phyloP scores from a whole-genome alignment of 2,888 invertebrate species.

The Argynnis bischoffii region DNA sequence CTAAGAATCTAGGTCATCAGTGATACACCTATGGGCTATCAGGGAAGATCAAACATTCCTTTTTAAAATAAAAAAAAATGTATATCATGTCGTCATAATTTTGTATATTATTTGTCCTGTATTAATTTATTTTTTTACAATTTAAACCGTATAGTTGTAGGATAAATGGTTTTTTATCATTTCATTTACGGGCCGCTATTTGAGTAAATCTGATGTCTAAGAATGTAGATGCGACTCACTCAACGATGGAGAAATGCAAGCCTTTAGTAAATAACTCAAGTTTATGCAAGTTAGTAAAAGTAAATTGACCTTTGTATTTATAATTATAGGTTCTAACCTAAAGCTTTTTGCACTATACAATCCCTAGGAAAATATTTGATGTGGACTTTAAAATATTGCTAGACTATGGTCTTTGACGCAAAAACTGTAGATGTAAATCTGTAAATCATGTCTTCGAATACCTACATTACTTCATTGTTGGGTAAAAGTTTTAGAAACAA shows the following conservation, averaged over 20 bases:
- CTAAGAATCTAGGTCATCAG: conserved; percentile 29
- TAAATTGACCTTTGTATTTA: conserved; percentile 6
- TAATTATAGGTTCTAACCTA: not conserved
- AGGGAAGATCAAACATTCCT: not conserved
- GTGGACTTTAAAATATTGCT: no score
- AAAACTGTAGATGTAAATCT: no score
- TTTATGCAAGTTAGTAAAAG: conserved; percentile 5
- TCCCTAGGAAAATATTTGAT: no score
- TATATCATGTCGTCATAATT: no score
- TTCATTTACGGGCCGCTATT: not conserved
- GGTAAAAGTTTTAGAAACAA: no score
- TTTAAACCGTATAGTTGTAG: conserved; percentile 9
- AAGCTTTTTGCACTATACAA: no score
- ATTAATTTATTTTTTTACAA: no score
- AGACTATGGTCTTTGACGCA: no score
- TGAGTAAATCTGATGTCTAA: conserved; percentile 11
- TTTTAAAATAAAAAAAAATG: not conserved
- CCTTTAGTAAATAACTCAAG: conserved; percentile 26
- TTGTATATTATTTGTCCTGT: no score
- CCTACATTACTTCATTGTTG: no score
- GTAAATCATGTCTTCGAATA: no score
- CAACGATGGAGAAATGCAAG: conserved; percentile 32
- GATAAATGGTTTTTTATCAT: not conserved
- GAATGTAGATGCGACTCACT: conserved; percentile 22
- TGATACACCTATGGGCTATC: conserved; percentile 22